Percentiles rank a stretch among this genome's conserved stretches.
Conservation (phyloP, 2,797 vertebrate species). For the Poecilia picta region DNA sequence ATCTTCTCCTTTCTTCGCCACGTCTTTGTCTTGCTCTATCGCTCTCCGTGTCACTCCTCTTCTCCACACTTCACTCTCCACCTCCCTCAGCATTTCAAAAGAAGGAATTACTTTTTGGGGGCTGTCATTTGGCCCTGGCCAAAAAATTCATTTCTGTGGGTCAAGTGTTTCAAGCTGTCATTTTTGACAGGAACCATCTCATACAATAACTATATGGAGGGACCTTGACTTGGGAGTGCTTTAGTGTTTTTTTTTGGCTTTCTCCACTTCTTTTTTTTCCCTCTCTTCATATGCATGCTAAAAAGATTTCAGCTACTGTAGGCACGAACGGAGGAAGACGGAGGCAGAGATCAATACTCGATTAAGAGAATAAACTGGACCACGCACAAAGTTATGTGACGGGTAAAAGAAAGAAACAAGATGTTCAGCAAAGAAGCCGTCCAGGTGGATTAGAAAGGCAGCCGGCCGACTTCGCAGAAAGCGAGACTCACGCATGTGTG, state of each 20-base stretch:
- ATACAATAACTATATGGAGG: constrained; percentile 80
- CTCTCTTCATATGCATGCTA: constrained; percentile 67
- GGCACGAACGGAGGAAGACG: constrained; percentile 15
- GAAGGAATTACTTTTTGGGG: constrained; percentile 78
- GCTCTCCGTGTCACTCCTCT: constrained; percentile 60
- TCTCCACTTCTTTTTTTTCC: not conserved
- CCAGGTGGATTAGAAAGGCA: constrained; percentile 25
- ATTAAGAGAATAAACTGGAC: constrained; percentile 61
- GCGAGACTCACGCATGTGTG: constrained; percentile 78
- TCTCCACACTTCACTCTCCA: constrained; percentile 66
- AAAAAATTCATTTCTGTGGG: constrained; percentile 83
- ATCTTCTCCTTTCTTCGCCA: constrained; percentile 24
- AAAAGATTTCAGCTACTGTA: constrained; percentile 64
- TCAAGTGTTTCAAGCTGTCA: constrained; percentile 85
- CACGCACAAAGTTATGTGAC: constrained; percentile 48
- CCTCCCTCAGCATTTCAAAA: constrained; percentile 76
- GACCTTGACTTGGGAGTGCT: constrained; percentile 76
- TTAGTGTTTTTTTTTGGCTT: constrained; percentile 17
- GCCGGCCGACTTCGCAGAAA: constrained; percentile 42
- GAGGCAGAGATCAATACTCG: constrained; percentile 60
- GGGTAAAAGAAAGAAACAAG: constrained; percentile 28
- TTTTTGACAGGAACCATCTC: constrained; percentile 83
- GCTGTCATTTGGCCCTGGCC: constrained; percentile 80
- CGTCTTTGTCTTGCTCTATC: constrained; percentile 66
- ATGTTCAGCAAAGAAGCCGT: constrained; percentile 11